Evolutionary conservation across 2,113 vertebrate species (phyloP).

Genomic region (Albula goreensis): DNA sequence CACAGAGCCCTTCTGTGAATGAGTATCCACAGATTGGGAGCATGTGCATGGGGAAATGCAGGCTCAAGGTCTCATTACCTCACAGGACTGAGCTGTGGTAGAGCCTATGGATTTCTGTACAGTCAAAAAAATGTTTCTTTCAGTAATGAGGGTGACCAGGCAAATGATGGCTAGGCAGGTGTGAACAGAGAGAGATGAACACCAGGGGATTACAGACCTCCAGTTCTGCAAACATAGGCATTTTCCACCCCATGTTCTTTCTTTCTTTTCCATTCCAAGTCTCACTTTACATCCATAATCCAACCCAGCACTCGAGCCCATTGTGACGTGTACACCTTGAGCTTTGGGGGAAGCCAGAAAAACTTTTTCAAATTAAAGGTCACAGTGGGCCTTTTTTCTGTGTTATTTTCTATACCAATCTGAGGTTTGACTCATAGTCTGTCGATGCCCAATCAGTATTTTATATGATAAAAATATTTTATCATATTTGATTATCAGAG

Average conservation of each 20-base stretch:
- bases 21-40: constrained; percentile 66
- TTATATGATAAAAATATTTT: background rate
- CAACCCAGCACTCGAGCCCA: background rate
- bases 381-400: constrained; percentile 23
- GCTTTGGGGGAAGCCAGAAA: constrained; percentile 26
- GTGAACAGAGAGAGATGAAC: constrained; percentile 54
- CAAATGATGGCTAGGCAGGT: constrained; percentile 49
- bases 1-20: constrained; percentile 63
- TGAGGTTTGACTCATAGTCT: constrained; percentile 23
- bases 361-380: constrained; percentile 27
- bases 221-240: constrained; percentile 65
- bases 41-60: constrained; percentile 73
- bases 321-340: background rate
- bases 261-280: constrained; percentile 45
- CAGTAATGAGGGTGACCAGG: constrained; percentile 57
- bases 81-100: constrained; percentile 74
- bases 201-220: constrained; percentile 65
- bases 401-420: constrained; percentile 25
- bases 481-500: background rate
- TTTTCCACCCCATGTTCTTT: background rate
- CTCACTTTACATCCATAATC: constrained; percentile 49
- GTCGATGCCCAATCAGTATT: background rate
- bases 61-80: constrained; percentile 74
- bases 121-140: constrained; percentile 56
- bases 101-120: constrained; percentile 68